Evolutionary conservation across 1,140 invertebrate species (phyloP).

Genomic region (Amphibalanus amphitrite): DNA sequence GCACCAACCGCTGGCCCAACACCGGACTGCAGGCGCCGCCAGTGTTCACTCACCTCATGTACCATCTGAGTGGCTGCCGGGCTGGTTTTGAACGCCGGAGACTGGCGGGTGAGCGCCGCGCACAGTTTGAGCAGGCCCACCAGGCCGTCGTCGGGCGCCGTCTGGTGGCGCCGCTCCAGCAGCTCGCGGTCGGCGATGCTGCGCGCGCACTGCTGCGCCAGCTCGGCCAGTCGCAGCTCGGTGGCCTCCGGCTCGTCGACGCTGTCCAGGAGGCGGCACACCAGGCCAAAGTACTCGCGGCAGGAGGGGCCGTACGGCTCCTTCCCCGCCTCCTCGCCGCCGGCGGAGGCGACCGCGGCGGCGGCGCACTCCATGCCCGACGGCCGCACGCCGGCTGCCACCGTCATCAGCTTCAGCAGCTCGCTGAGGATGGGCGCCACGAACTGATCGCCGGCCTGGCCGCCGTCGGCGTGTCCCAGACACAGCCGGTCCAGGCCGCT

Average conservation of each 20-base stretch:
- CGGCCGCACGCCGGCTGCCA: constrained; percentile 68
- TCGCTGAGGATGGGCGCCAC: constrained; percentile 60
- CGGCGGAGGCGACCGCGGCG: constrained; percentile 15
- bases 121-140: constrained; percentile 71
- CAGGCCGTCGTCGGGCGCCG: constrained; percentile 71
- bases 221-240: constrained; percentile 35
- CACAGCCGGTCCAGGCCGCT: constrained; percentile 50
- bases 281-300: constrained; percentile 81
- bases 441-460: constrained; percentile 31
- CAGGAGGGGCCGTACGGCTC: constrained; percentile 84
- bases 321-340: constrained; percentile 56
- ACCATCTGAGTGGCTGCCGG: constrained; percentile 46
- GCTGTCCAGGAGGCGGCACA: constrained; percentile 69
- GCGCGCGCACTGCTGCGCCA: constrained; percentile 54
- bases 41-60: constrained; percentile 8
- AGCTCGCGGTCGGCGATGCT: constrained; percentile 58
- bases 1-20: too few relatives aligned
- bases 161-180: constrained; percentile 58
- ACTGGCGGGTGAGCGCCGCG: constrained; percentile 71
- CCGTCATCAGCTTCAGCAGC: constrained; percentile 55
- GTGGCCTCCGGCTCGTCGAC: neutral
- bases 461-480: neutral
- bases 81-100: constrained; percentile 63
- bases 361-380: constrained; percentile 24
- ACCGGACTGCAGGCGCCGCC: too few relatives aligned